Conservation (phyloP, 2,888 invertebrate genomes). For the Sepioteuthis lessoniana region DNA sequence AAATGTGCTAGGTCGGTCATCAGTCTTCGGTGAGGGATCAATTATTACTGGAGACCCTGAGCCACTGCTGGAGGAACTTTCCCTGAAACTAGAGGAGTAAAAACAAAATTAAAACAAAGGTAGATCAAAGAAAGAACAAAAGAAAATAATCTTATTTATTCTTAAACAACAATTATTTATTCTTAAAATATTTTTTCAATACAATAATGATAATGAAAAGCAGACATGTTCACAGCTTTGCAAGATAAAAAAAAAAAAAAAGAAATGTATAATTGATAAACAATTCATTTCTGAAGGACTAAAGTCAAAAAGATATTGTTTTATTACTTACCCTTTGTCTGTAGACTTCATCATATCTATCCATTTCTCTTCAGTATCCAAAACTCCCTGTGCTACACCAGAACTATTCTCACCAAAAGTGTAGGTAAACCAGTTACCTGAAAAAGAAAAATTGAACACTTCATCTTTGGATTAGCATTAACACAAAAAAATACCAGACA, state of each 20-base stretch:
- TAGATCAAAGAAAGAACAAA: not conserved
- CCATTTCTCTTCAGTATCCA: slow-evolving; percentile 57
- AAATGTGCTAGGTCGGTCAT: slow-evolving; percentile 53
- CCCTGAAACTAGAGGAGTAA: slow-evolving; percentile 50
- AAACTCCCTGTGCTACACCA: slow-evolving; percentile 71
- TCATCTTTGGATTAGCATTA: not conserved
- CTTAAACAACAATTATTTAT: too few relatives aligned
- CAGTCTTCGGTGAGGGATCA: slow-evolving; percentile 70
- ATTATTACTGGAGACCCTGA: slow-evolving; percentile 75
- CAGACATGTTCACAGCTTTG: too few relatives aligned
- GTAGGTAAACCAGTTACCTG: slow-evolving; percentile 86
- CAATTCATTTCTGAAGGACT: not conserved
- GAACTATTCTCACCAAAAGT: slow-evolving; percentile 87
- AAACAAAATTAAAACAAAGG: slow-evolving; percentile 48
- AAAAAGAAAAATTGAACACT: slow-evolving; percentile 41
- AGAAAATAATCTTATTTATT: not conserved
- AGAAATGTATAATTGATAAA: not conserved
- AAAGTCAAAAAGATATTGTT: not conserved
- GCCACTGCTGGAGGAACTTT: slow-evolving; percentile 69
- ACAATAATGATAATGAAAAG: too few relatives aligned
- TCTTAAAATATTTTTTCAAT: too few relatives aligned
- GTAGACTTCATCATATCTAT: slow-evolving; percentile 51
- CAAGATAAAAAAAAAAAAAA: not conserved
- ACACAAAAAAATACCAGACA: not conserved
- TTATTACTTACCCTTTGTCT: slow-evolving; percentile 42